A percentile compares a stretch with the other conserved stretches of the same genome.
Conservation (phyloP, 2,888 invertebrate genomes). For the Chydorus sphaericus region DNA sequence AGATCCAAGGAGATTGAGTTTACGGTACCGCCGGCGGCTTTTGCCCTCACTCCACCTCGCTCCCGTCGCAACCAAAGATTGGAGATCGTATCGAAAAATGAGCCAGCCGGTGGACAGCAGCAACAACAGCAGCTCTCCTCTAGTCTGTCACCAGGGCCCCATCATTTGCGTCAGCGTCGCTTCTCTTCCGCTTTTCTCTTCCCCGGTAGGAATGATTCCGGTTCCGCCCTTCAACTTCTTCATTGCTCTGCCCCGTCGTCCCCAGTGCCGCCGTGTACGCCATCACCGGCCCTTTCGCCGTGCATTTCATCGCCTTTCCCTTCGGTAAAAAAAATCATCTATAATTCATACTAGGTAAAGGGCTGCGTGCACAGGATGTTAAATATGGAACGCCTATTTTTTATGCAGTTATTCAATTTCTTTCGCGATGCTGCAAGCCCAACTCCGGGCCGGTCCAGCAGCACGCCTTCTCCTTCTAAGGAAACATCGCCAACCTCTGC, state of each 20-base stretch:
- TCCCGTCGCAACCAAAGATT: constrained; percentile 8
- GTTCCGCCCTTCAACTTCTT: neutral
- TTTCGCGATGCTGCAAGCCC: neutral
- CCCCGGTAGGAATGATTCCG: neutral
- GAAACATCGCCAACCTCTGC: neutral
- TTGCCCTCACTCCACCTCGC: constrained; percentile 12
- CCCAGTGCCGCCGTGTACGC: neutral
- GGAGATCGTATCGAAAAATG: constrained; percentile 3
- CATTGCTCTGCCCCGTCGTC: constrained; percentile 8
- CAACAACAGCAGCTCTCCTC: neutral
- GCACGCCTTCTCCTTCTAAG: constrained; percentile 3
- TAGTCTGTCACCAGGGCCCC: neutral
- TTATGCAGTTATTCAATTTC: neutral
- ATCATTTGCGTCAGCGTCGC: constrained; percentile 7
- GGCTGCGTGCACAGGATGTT: no score
- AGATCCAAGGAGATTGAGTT: constrained; percentile 28
- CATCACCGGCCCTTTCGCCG: constrained; percentile 11
- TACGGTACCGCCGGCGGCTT: constrained; percentile 21
- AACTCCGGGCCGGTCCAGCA: neutral
- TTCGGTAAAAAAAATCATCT: neutral
- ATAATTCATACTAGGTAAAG: no score
- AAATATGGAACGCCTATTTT: neutral
- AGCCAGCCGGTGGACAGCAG: neutral
- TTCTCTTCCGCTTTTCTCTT: constrained; percentile 16
- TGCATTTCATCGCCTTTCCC: constrained; percentile 14